Evolutionary conservation across 2,888 invertebrate genomes (phyloP).

Genomic region (Piscicola geometra): DNA sequence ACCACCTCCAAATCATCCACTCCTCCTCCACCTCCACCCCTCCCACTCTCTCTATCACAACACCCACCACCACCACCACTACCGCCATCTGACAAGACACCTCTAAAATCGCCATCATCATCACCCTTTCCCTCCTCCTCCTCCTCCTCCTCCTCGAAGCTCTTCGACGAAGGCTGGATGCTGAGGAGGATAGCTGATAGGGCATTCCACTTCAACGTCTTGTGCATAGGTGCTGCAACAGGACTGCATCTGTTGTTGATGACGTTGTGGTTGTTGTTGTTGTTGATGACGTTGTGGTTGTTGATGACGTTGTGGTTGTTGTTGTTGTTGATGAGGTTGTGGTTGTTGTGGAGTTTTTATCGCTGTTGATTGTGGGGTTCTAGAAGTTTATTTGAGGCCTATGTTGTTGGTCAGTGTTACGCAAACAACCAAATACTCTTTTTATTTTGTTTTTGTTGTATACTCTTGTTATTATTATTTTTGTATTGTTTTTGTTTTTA

Average conservation of each 20-base stretch:
- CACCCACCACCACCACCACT: not conserved
- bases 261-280: constrained; percentile 5
- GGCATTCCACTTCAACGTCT: constrained; percentile 40
- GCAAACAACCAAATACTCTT: no score
- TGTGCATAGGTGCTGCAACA: constrained; percentile 40
- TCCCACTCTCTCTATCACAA: no score
- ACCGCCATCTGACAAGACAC: constrained; percentile 1
- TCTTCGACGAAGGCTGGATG: constrained; percentile 39
- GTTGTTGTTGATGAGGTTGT: not conserved
- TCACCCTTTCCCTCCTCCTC: not conserved
- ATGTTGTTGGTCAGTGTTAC: no score
- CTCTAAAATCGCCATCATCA: no score
- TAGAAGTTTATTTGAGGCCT: not conserved
- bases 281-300: constrained; percentile 8
- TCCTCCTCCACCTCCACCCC: not conserved
- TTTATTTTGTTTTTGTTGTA: no score
- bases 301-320: constrained; percentile 1
- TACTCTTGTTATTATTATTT: no score
- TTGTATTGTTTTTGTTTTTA: no score
- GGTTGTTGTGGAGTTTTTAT: not conserved
- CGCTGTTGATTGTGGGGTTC: not conserved
- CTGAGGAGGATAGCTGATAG: constrained; percentile 35
- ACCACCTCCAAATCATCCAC: not conserved
- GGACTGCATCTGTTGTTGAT: not conserved
- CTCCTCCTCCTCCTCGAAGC: not conserved